Evolutionary conservation across 2,888 invertebrate genomes (phyloP), one percentile per base, ranked within the genome.

Genomic region (Timema podura): DNA sequence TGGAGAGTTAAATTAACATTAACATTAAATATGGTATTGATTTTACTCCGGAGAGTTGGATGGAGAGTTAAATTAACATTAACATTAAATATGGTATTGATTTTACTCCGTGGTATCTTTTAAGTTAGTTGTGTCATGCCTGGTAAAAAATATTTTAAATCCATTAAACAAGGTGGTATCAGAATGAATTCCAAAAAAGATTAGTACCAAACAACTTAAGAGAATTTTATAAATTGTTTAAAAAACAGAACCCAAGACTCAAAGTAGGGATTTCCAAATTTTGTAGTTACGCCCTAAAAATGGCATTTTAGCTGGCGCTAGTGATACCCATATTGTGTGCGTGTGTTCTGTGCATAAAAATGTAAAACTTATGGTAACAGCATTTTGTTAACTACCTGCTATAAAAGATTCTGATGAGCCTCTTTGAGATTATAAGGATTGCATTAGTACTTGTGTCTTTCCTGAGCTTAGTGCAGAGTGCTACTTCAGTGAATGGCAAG

Each of bases 191-290:
- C 54, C 54, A 1, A 54, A 54, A 5, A 13, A 54, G 1, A 16
- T 54, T 9, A 7, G 54, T 54, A 1, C 2, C 16, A 54, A 54
- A 54, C n/a, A 54, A 54, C 10, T 3, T 54, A 2, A 1, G n/a
- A 6, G 10, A 54, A 5, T n/a, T 54, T 54, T 54, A 6, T 9
- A 6, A 54, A 54, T 54, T 54, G 54, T 54, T 1, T 54, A 13
- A 13, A 54, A 8, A 54, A 54, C 54, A 54, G 54, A 54, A 54
- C 16, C 54, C 54, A 54, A 11, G 54, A 54, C 54, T 54, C 54
- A 54, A 54, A 54, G 5, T 6, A 13, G 5, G 54, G 11, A 9
- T 54, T 54, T 3, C 6, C 54, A 54, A 9, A 11, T 3, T 54
- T 5, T 54, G 54, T 54, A 54, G 3, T 7, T 54, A 54, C 5